These are phyloP conservation scores for Crax fasciolata DNA, from an alignment of 2,797 vertebrate genomes.

Conservation along the genomic window DNA sequence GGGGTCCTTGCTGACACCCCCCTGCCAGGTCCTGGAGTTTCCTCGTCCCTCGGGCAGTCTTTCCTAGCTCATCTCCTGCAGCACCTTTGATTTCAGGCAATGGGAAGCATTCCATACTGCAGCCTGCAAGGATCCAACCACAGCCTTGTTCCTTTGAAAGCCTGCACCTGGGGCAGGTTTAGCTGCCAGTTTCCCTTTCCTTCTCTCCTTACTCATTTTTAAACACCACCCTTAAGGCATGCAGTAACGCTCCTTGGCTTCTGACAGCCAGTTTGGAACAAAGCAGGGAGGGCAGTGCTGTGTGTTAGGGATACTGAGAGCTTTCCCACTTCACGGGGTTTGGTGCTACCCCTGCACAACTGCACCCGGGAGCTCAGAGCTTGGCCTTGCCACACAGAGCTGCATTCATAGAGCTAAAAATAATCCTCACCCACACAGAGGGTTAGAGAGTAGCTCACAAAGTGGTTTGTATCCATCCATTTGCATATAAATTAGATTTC, in stretches of 20 bases:
- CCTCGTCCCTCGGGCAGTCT: neutral
- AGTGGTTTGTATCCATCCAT: constrained; percentile 1
- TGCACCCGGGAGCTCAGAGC: neutral
- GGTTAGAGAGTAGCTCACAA: constrained; percentile 52
- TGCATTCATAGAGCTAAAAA: constrained; percentile 55
- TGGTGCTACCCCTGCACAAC: neutral
- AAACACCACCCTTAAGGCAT: neutral
- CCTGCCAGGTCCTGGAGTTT: neutral
- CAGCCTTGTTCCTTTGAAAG: neutral
- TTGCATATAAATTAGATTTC: constrained; percentile 68
- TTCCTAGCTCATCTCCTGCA: neutral
- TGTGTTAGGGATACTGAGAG: neutral
- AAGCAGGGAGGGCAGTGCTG: neutral
- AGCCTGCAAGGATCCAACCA: neutral
- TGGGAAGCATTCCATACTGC: neutral
- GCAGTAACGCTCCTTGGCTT: neutral
- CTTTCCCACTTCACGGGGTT: neutral
- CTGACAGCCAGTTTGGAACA: neutral
- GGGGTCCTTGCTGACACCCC: neutral
- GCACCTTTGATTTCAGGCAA: neutral
- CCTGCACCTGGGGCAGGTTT: neutral
- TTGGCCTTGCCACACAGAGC: neutral
- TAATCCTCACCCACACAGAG: neutral
- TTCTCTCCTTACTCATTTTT: neutral
- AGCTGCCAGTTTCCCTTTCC: neutral